Conservation (phyloP, 2,888 invertebrate genomes). For the Drosophila paranaensis region DNA sequence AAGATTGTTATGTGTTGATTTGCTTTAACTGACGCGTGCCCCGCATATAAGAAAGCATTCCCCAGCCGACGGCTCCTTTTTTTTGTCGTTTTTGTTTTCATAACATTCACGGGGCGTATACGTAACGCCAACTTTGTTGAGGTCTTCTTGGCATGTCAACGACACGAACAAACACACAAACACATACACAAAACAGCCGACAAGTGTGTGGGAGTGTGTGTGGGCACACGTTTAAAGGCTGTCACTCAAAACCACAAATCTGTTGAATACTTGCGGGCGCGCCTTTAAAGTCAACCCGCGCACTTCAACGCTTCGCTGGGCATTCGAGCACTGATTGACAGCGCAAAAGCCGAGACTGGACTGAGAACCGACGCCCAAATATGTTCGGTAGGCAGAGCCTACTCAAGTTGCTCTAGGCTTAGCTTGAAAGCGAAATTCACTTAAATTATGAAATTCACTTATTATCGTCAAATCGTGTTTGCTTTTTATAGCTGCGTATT, state of each 20-base stretch:
- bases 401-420: not conserved
- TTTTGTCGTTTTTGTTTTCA: constrained; percentile 44
- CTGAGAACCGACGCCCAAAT: not conserved
- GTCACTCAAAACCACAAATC: constrained; percentile 61
- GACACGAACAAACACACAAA: constrained; percentile 43
- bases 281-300: constrained; percentile 64
- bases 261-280: constrained; percentile 76
- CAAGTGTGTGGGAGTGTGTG: constrained; percentile 4
- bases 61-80: constrained; percentile 39
- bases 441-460: no score
- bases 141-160: constrained; percentile 62
- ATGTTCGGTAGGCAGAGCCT: not conserved
- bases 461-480: not conserved
- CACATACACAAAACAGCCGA: constrained; percentile 21
- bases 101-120: constrained; percentile 48
- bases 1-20: constrained; percentile 81
- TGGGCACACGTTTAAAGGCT: constrained; percentile 45
- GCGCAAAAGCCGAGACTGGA: constrained; percentile 3
- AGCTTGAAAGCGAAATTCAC: not conserved
- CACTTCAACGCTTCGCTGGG: constrained; percentile 38
- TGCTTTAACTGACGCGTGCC: constrained; percentile 78
- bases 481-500: not conserved
- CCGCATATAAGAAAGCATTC: constrained; percentile 71
- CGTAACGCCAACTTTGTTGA: constrained; percentile 62
- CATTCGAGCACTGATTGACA: constrained; percentile 60